A percentile compares a stretch with the other conserved stretches of the same genome.
These are phyloP conservation scores for Apodemus sylvaticus DNA, from an alignment of 2,113 vertebrate species.

Conservation along the genomic window DNA sequence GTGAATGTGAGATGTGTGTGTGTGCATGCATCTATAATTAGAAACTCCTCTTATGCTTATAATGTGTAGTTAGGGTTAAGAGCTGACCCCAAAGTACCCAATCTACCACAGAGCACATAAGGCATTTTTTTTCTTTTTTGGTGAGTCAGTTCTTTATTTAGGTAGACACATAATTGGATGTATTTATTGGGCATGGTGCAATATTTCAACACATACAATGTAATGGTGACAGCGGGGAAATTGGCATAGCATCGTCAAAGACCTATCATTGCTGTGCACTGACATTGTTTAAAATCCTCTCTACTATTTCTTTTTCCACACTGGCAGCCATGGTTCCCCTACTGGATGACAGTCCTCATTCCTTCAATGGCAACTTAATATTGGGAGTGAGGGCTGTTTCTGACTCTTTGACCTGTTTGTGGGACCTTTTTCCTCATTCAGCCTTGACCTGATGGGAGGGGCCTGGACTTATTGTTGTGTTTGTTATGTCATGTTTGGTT, in stretches of 20 bases:
- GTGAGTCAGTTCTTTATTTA: not conserved
- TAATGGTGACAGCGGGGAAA: not conserved
- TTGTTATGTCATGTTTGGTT: not conserved
- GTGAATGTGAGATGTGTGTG: not conserved
- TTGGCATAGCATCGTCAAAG: not conserved
- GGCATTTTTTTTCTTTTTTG: not conserved
- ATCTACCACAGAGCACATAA: fast-evolving
- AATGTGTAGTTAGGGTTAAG: not conserved
- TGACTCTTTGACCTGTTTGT: not conserved
- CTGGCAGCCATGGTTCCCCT: not conserved
- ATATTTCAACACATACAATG: not conserved
- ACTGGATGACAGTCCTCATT: not conserved
- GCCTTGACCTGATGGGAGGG: not conserved
- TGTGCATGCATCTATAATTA: not conserved
- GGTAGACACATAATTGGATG: not conserved
- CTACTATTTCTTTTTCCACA: not conserved
- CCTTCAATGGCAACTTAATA: not conserved
- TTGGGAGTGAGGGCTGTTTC: not conserved
- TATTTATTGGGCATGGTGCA: not conserved
- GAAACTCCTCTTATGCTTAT: not conserved
- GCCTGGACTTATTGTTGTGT: not conserved
- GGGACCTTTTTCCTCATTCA: not conserved
- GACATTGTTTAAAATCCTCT: not conserved
- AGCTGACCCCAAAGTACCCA: not conserved
- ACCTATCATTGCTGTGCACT: not conserved